phyloP scores from a whole-genome alignment of 2,797 vertebrate species.

The Clarias pachynema region DNA sequence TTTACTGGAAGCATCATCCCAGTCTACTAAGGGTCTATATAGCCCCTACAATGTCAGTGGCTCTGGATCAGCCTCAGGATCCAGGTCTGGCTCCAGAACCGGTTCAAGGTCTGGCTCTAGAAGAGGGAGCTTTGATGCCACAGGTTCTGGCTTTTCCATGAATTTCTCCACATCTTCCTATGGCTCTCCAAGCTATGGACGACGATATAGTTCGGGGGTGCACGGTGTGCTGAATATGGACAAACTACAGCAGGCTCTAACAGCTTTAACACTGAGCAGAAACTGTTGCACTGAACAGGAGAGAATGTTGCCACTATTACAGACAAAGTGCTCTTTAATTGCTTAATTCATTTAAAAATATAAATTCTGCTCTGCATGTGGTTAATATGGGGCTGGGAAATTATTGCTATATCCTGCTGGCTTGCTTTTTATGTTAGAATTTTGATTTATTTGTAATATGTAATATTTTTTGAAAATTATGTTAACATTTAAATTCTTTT shows the following conservation, averaged over 20 bases:
- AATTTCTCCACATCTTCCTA: constrained; percentile 91
- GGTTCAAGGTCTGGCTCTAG: constrained; percentile 91
- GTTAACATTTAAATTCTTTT: neutral
- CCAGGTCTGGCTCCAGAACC: constrained; percentile 86
- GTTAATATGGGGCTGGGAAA: constrained; percentile 65
- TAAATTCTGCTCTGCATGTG: constrained; percentile 87
- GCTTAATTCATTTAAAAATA: constrained; percentile 73
- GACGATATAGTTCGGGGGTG: constrained; percentile 75
- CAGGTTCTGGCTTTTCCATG: constrained; percentile 87
- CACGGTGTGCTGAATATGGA: constrained; percentile 41
- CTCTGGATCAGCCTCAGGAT: constrained; percentile 88
- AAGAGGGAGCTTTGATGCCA: constrained; percentile 93
- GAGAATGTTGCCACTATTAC: constrained; percentile 55
- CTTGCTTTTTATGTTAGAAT: constrained; percentile 42
- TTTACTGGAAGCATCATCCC: constrained; percentile 91
- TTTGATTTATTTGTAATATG: constrained; percentile 42
- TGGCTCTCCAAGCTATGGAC: constrained; percentile 86
- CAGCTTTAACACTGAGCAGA: constrained; percentile 45
- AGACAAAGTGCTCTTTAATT: constrained; percentile 68
- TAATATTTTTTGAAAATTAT: constrained; percentile 13
- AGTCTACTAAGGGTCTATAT: constrained; percentile 96
- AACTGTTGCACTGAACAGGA: constrained; percentile 64
- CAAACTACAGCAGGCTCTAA: constrained; percentile 46
- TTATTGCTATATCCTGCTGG: constrained; percentile 45
- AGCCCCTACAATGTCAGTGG: constrained; percentile 94